These are phyloP conservation scores for Hippocampus abdominalis DNA, from an alignment of 2,113 vertebrate genomes.

Conservation along the genomic window DNA sequence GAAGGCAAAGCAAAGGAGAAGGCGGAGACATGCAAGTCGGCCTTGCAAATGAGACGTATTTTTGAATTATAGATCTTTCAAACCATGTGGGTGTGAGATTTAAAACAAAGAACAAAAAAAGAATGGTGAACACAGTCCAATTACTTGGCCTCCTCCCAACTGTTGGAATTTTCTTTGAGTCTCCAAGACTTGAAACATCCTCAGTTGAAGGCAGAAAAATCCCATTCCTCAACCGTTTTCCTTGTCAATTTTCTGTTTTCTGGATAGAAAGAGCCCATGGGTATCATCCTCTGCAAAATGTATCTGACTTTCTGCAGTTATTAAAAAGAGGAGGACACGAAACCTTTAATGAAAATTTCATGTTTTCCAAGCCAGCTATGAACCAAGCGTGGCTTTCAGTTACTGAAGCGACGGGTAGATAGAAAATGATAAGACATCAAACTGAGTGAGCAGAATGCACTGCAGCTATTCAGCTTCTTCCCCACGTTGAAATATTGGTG, in stretches of 20 bases:
- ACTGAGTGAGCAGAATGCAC: background rate
- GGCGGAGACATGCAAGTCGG: conserved; percentile 11
- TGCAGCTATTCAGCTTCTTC: background rate
- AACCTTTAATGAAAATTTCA: background rate
- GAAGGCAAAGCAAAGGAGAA: conserved; percentile 26
- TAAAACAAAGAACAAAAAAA: background rate
- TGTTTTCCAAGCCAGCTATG: background rate
- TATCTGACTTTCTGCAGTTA: background rate
- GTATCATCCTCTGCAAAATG: background rate
- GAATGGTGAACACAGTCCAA: background rate
- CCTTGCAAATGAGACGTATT: conserved; percentile 26
- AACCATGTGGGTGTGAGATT: background rate
- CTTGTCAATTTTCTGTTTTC: background rate
- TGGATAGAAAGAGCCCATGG: background rate
- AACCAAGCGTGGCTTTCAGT: background rate
- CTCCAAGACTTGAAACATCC: background rate
- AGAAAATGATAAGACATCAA: background rate
- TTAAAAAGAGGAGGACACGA: background rate
- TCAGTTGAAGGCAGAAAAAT: background rate
- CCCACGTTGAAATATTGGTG: background rate
- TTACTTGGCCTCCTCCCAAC: background rate
- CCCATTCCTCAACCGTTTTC: background rate
- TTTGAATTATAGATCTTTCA: conserved; percentile 1
- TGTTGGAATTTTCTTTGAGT: background rate
- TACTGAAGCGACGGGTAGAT: conserved; percentile 11